These are phyloP conservation scores for Allolobophora icterica DNA, from an alignment of 2,888 invertebrate species.

Conservation along the genomic window DNA sequence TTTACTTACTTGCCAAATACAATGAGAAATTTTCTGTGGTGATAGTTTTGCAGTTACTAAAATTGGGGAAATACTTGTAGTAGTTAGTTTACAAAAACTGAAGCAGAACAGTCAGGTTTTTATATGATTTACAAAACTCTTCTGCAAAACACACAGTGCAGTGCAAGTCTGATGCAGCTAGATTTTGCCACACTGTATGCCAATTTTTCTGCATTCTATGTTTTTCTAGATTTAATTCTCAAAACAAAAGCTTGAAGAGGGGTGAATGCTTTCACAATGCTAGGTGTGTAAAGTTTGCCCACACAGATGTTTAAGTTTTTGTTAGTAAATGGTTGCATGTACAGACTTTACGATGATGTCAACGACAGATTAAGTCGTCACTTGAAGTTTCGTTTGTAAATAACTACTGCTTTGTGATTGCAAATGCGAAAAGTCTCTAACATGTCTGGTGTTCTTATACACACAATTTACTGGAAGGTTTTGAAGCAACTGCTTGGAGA, in stretches of 20 bases:
- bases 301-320: background rate
- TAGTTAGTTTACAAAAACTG: no score
- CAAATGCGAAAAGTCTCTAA: background rate
- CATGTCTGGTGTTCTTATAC: background rate
- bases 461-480: background rate
- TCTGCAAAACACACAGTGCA: background rate
- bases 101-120: background rate
- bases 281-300: background rate
- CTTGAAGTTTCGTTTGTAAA: slow-evolving; percentile 5
- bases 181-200: background rate
- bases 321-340: background rate
- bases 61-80: background rate
- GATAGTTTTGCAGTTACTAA: background rate
- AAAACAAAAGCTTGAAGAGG: background rate
- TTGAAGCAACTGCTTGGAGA: background rate
- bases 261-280: background rate
- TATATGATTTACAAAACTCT: background rate
- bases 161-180: background rate
- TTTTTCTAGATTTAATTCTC: background rate
- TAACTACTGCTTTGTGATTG: background rate
- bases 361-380: background rate
- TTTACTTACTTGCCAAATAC: background rate
- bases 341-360: background rate
- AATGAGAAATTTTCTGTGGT: background rate
- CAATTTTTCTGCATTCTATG: background rate